A percentile compares a stretch with the other conserved stretches of the same genome.
Evolutionary conservation across 2,888 invertebrate genomes (phyloP).

Genomic region (Poecilobothrus nobilitatus): DNA sequence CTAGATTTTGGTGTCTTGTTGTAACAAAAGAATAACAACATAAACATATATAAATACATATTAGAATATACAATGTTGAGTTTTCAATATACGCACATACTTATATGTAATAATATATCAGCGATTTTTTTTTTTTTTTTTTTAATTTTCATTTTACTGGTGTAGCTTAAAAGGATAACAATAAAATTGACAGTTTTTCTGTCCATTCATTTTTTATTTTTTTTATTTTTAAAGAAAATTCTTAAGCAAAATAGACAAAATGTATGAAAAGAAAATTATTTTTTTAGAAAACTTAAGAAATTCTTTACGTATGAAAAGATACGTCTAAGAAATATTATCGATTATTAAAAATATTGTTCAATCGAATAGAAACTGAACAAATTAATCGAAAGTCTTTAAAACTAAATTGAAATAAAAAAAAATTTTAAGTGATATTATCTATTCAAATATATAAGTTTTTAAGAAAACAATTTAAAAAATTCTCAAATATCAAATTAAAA

Average conservation of each 20-base stretch:
- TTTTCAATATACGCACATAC: too few species aligned
- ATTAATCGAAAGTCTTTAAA: not conserved
- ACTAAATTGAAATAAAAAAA: too few species aligned
- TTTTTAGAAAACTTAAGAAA: not conserved
- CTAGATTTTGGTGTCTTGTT: too few species aligned
- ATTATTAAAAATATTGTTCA: not conserved
- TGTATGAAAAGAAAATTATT: too few species aligned
- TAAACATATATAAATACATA: too few species aligned
- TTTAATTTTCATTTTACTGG: not conserved
- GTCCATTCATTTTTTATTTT: not conserved
- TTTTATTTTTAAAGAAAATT: too few species aligned
- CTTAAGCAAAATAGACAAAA: too few species aligned
- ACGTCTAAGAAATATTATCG: not conserved
- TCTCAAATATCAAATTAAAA: too few species aligned
- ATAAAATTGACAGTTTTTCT: slow-evolving; percentile 4
- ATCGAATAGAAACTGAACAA: not conserved
- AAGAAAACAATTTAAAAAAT: too few species aligned
- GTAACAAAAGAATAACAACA: too few species aligned
- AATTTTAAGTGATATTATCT: not conserved
- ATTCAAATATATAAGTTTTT: not conserved
- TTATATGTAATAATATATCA: too few species aligned
- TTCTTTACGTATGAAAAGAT: not conserved
- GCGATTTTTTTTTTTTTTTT: not conserved
- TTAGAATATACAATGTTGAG: too few species aligned
- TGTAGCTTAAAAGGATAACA: slow-evolving; percentile 6